Conservation (phyloP, 2,113 vertebrate genomes). For the Charina bottae region DNA sequence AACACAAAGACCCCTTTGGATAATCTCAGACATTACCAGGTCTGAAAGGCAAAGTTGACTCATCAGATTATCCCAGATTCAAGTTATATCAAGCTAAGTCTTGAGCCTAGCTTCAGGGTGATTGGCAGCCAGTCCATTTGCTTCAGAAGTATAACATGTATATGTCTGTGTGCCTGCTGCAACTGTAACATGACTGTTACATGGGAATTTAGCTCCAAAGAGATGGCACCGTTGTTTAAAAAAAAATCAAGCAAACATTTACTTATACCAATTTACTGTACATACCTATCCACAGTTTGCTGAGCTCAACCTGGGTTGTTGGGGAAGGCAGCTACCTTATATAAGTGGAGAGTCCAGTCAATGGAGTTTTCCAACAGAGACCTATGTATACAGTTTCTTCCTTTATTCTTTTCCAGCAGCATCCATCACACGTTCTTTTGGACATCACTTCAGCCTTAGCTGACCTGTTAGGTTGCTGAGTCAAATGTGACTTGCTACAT, state of each 20-base stretch:
- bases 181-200: not conserved
- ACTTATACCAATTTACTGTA: not conserved
- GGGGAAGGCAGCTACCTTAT: not conserved
- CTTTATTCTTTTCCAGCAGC: not conserved
- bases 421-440: not conserved
- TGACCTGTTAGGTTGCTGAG: not conserved
- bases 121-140: not conserved
- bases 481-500: too few species aligned
- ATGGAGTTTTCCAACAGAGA: not conserved
- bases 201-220: not conserved
- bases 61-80: not conserved
- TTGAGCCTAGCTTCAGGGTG: not conserved
- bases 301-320: not conserved
- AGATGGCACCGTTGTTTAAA: not conserved
- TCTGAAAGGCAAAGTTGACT: not conserved
- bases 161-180: not conserved
- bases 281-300: not conserved
- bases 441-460: not conserved
- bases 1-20: not conserved
- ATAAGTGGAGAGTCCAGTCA: not conserved
- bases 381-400: not conserved
- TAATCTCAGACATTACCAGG: not conserved
- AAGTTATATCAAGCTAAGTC: not conserved
- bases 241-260: not conserved
- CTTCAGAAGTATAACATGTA: not conserved